Evolutionary conservation across 2,888 invertebrate genomes (phyloP), one percentile per base, ranked within the genome.

Genomic region (Drosophila pseudotalamancana): DNA sequence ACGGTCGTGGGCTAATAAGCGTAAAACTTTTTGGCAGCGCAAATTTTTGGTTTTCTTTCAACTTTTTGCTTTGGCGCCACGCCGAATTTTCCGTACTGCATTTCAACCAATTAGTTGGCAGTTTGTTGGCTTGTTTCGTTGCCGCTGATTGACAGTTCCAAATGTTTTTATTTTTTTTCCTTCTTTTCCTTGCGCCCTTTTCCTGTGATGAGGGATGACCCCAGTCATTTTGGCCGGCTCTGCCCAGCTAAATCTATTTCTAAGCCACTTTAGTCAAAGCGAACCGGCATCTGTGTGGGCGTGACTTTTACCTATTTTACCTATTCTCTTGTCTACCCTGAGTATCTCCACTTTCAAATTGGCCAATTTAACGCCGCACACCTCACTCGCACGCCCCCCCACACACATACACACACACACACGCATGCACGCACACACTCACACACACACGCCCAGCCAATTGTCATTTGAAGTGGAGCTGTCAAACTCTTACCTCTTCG

Each of bases 141-240:
- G 42, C 57, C 61, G 67, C 84, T 86, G 88, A 87, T 84, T 87
- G 84, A 84, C 88, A 86, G 84, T 68, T 72, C 75, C 73, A 62
- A 73, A 82, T 71, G 73, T 62, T 50, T 34, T 27, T n/a, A 48
- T 37, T 29, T 39, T 35, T 45, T 19, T 6, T 4, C 21, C 16
- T 37, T 27, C 32, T 34, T 43, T 31, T 27, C 18, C n/a, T 19
- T 25, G 35, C 35, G 40, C 31, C 60, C 67, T 72, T 72, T 65
- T 54, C 42, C 64, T 42, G 56, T 84, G 87, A 82, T 64, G 69
- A 82, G 81, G 81, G 81, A 72, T 64, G 55, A 64, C 67, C 51
- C 43, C 37, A 32, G 14, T 23, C 23, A 19, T 23, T 16, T 16
- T 6, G 11, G 25, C 16, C 19, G 19, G 19, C 19, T 6, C n/a